phyloP scores from a whole-genome alignment of 2,797 vertebrate genomes.

The Xenopus petersii region DNA sequence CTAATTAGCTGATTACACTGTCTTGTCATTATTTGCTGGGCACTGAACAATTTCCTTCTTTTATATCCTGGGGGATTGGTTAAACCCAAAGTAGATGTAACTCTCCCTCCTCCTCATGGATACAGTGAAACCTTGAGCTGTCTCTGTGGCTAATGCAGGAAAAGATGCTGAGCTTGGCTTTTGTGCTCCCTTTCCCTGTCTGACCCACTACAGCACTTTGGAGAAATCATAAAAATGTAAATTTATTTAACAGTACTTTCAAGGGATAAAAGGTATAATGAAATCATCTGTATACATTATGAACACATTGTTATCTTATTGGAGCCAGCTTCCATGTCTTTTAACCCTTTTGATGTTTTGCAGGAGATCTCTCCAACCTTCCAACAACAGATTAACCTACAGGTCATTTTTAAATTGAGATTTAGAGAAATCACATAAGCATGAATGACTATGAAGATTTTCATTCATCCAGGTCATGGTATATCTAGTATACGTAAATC shows the following conservation, averaged over 20 bases:
- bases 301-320: conserved; percentile 29
- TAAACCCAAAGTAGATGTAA: background rate
- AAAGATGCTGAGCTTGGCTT: conserved; percentile 41
- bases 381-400: background rate
- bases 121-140: conserved; percentile 30
- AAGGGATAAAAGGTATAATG: conserved; percentile 39
- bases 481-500: too few species aligned
- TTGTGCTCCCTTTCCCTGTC: conserved; percentile 27
- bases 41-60: conserved; percentile 14
- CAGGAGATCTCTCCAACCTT: background rate
- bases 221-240: conserved; percentile 44
- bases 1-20: conserved; percentile 26
- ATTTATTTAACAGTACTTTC: conserved; percentile 44
- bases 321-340: conserved; percentile 1
- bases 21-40: conserved; percentile 20
- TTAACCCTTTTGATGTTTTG: conserved; percentile 19
- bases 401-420: background rate
- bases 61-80: background rate
- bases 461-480: too few species aligned
- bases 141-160: conserved; percentile 20
- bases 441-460: too few species aligned
- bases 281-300: conserved; percentile 41
- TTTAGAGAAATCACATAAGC: too few species aligned
- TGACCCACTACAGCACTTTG: conserved; percentile 39
- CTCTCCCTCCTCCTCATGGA: background rate